Evolutionary conservation across 2,797 vertebrate species (phyloP).

Genomic region (Notolabrus celidotus): DNA sequence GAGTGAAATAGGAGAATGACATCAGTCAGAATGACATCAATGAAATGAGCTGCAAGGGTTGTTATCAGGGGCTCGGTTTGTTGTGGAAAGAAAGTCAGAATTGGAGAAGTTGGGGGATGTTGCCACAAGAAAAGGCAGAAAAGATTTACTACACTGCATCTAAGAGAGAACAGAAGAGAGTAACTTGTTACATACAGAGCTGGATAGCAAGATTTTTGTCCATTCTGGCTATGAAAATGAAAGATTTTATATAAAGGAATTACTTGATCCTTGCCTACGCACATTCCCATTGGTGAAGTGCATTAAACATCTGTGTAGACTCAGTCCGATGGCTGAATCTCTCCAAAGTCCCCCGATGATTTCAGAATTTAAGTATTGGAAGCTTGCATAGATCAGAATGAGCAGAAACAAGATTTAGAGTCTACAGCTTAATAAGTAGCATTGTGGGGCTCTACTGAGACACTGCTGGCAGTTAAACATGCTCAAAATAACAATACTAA

Average conservation of each 20-base stretch:
- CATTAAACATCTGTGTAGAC: conserved; percentile 53
- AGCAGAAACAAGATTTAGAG: conserved; percentile 17
- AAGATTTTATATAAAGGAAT: conserved; percentile 23
- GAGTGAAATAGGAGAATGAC: conserved; percentile 53
- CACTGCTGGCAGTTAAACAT: conserved; percentile 1
- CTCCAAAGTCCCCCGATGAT: conserved; percentile 26
- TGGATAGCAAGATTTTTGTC: conserved; percentile 17
- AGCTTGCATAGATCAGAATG: conserved; percentile 20
- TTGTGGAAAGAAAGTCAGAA: conserved; percentile 55
- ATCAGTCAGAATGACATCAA: conserved; percentile 17
- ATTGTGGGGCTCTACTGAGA: neutral
- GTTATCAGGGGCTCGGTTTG: conserved; percentile 59
- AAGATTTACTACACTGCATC: conserved; percentile 37
- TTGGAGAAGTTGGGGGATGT: conserved; percentile 15
- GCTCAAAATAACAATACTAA: neutral
- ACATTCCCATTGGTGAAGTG: conserved; percentile 20
- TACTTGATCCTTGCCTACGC: conserved; percentile 15
- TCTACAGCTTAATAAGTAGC: neutral
- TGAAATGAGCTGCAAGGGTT: conserved; percentile 51
- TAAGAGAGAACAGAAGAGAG: conserved; percentile 1
- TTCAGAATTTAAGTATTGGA: conserved; percentile 33
- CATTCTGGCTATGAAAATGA: conserved; percentile 9
- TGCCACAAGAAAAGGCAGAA: conserved; percentile 57
- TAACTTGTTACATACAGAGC: conserved; percentile 13
- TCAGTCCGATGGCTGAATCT: conserved; percentile 35